phyloP scores from a whole-genome alignment of 2,888 invertebrate genomes.

The Steinernema carpocapsae region DNA sequence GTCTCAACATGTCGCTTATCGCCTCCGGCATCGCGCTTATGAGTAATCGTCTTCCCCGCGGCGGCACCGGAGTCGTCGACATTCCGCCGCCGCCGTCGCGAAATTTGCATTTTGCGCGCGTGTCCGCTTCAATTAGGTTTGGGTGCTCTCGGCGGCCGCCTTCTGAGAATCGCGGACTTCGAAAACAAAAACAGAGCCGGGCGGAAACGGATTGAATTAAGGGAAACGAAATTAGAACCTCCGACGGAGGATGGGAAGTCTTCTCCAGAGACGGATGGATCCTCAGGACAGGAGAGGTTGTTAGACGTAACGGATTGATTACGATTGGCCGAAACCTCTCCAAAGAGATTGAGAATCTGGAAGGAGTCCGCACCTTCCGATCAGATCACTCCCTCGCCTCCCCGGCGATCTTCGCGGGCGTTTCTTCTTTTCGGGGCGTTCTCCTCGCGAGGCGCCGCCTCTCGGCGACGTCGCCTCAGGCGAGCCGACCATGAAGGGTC shows the following conservation, averaged over 20 bases:
- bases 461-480: conserved; percentile 6
- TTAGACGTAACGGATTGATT: no score
- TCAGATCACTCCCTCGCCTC: neutral
- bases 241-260: no score
- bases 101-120: conserved; percentile 33
- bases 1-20: conserved; percentile 33
- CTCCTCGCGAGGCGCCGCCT: conserved; percentile 5
- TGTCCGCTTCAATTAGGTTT: conserved; percentile 28
- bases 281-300: neutral
- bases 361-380: neutral
- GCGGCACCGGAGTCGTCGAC: neutral
- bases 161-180: neutral
- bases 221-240: conserved; percentile 5
- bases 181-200: conserved; percentile 1
- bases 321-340: neutral
- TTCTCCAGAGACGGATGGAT: no score
- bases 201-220: conserved; percentile 4
- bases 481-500: neutral
- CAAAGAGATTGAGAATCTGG: neutral
- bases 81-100: conserved; percentile 11
- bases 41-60: conserved; percentile 29
- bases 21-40: conserved; percentile 33
- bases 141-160: neutral
- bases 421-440: neutral
- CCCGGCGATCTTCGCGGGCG: neutral